Evolutionary conservation across 2,797 vertebrate species (phyloP), one percentile per base, ranked within the genome.

Genomic region (Chromobotia macracanthus): DNA sequence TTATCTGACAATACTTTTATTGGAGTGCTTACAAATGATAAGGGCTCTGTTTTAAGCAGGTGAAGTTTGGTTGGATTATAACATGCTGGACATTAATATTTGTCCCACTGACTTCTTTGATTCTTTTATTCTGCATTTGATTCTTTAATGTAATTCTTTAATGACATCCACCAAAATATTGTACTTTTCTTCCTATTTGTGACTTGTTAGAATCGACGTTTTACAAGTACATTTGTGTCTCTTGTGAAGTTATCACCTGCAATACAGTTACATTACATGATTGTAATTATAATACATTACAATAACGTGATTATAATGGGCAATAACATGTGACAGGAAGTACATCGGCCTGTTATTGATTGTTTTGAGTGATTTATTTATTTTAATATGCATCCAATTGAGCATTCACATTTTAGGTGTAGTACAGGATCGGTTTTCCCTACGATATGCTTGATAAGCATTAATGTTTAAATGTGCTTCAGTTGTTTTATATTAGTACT

Each of bases 251-350:
- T 68, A 9, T 28, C 0, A 6, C 10, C 55, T 13, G 21, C 11
- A 12, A 5, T 31, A 6, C 25, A 18, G 61, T 63, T 38, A 11
- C 9, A 16, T 50, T 15, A 48, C 46, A 48, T 48, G 46, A 48
- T 48, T 48, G 13, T 48, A 15, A 48, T 12, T 48, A 15, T 48
- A 13, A 48, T 48, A 48, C 31, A 31, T 31, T 31, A 48, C 46
- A 48, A 63, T 63, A 63, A 35, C 23, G 35, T 38, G 31, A n/a
- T n/a, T 35, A 63, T 63, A 38, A n/a, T 63, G 18, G 38, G 61
- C 4, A 35, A 31, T 61, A 61, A 31, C 25, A 61, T 1, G 3
- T 50, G 11, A 48, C 15, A 15, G 13, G 15, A 16, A 50, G 46
- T 16, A 50, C 13, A 50, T 5, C 3, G 3, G n/a, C 53, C 56